A percentile compares a stretch with the other conserved stretches of the same genome.
phyloP scores from a whole-genome alignment of 2,113 vertebrate species.

The Pleuronectes platessa region DNA sequence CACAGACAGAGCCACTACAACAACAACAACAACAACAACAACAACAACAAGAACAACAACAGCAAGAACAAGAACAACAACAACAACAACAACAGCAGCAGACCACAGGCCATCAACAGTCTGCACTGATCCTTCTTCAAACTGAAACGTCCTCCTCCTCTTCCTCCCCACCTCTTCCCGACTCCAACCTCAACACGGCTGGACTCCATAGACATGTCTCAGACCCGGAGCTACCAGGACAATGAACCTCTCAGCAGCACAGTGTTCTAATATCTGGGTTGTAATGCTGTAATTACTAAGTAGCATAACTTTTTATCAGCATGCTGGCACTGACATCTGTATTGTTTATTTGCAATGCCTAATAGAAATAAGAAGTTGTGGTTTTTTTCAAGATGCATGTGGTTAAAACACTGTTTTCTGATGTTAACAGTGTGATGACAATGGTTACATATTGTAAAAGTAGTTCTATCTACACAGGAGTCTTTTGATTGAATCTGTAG shows the following conservation, averaged over 20 bases:
- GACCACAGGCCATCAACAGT: constrained; percentile 75
- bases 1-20: constrained; percentile 52
- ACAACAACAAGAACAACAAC: constrained; percentile 61
- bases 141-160: constrained; percentile 84
- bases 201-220: constrained; percentile 91
- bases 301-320: constrained; percentile 66
- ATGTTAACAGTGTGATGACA: constrained; percentile 39
- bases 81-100: constrained; percentile 73
- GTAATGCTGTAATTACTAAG: constrained; percentile 64
- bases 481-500: constrained; percentile 10
- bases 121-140: constrained; percentile 86
- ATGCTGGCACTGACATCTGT: constrained; percentile 70
- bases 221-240: constrained; percentile 90
- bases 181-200: constrained; percentile 83
- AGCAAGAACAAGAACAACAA: constrained; percentile 69
- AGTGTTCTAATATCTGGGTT: constrained; percentile 43
- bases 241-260: constrained; percentile 71
- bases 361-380: constrained; percentile 47
- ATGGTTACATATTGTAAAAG: constrained; percentile 54
- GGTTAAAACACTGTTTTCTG: constrained; percentile 49
- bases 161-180: constrained; percentile 86
- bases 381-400: constrained; percentile 64
- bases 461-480: constrained; percentile 19
- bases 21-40: constrained; percentile 61
- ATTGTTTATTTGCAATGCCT: constrained; percentile 63